phyloP scores from a whole-genome alignment of 2,113 vertebrate genomes.

The Struthidea cinerea region DNA sequence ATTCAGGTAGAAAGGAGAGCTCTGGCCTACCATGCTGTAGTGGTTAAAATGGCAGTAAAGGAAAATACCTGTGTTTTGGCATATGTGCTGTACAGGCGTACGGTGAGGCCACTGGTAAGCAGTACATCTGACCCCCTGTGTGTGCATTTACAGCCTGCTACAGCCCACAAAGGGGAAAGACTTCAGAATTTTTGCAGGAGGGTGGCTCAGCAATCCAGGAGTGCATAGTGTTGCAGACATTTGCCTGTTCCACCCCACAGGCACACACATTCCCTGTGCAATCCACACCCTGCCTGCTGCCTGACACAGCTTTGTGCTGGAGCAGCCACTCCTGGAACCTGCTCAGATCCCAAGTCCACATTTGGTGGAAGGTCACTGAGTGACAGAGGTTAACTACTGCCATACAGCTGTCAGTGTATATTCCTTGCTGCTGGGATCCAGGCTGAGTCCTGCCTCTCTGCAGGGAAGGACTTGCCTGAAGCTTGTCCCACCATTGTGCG shows the following conservation, averaged over 20 bases:
- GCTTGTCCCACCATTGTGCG: not conserved
- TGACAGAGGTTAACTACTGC: not conserved
- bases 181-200: not conserved
- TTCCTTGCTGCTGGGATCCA: not conserved
- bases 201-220: not conserved
- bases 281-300: rapidly evolving
- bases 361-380: not conserved
- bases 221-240: rapidly evolving
- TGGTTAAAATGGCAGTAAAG: not conserved
- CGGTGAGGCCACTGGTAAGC: not conserved
- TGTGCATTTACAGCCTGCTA: not conserved
- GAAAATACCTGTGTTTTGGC: not conserved
- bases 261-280: rapidly evolving
- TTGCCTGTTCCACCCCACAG: not conserved
- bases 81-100: not conserved
- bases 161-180: not conserved
- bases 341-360: not conserved
- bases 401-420: not conserved
- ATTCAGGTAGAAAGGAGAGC: not conserved
- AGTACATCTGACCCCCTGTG: not conserved
- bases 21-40: not conserved
- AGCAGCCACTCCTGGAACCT: not conserved
- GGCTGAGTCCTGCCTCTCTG: not conserved
- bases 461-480: not conserved
- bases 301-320: not conserved